These are phyloP conservation scores for Heliconius hortense DNA, from an alignment of 2,888 invertebrate species.

Conservation along the genomic window DNA sequence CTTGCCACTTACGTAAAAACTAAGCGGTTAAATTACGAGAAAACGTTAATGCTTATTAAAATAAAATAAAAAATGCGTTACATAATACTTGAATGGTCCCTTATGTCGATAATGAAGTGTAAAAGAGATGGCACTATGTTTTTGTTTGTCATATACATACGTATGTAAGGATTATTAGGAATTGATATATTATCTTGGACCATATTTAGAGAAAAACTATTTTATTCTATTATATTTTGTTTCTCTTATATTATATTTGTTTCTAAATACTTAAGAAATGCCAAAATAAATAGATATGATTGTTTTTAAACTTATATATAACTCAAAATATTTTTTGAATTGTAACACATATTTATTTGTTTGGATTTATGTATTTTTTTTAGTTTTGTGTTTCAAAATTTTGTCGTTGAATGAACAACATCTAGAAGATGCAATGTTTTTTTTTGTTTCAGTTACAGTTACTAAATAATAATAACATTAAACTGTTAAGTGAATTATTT, in stretches of 20 bases:
- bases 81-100: neutral
- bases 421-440: neutral
- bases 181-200: constrained; percentile 13
- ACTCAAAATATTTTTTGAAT: neutral
- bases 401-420: neutral
- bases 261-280: constrained; percentile 3
- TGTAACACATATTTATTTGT: neutral
- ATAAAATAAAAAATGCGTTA: neutral
- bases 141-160: neutral
- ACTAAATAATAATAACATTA: no score
- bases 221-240: neutral
- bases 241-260: neutral
- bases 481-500: no score
- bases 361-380: neutral
- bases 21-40: no score
- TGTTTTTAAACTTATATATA: no score
- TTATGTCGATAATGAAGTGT: neutral
- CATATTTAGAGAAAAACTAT: constrained; percentile 2
- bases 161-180: constrained; percentile 8
- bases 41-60: no score
- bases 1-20: no score
- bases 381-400: neutral
- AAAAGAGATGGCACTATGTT: constrained; percentile 12
- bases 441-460: neutral
- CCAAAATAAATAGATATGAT: neutral